These are phyloP conservation scores for Acropora tenuis DNA, from an alignment of 64 coral and sea anemone genomes.

Conservation along the genomic window DNA sequence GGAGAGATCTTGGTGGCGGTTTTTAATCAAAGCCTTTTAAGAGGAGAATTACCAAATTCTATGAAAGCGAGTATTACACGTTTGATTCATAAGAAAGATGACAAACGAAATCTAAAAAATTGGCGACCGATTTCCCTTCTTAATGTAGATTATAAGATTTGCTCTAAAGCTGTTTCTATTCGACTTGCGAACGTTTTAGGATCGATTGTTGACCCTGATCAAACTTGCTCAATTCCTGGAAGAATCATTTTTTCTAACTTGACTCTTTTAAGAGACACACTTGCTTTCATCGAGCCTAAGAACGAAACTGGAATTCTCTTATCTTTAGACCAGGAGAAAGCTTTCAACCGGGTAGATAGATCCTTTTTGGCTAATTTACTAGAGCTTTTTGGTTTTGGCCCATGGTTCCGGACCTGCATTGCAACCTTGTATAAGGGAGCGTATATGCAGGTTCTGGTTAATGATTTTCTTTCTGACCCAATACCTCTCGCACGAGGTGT, in stretches of 20 bases:
- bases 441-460: neutral
- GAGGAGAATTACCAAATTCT: neutral
- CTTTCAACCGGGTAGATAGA: neutral
- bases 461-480: neutral
- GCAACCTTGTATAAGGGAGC: neutral
- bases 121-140: slow-evolving; percentile 29
- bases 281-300: neutral
- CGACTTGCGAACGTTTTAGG: neutral
- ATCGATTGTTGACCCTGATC: neutral
- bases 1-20: neutral
- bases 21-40: neutral
- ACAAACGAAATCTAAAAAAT: neutral
- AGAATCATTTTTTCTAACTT: neutral
- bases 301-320: neutral
- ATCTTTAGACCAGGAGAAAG: neutral
- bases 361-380: neutral
- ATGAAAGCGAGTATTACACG: neutral
- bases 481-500: neutral
- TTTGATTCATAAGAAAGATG: slow-evolving; percentile 9
- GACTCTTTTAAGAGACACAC: neutral
- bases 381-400: neutral
- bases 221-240: neutral
- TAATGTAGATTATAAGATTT: slow-evolving; percentile 35
- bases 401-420: neutral
- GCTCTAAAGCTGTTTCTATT: neutral